Base-by-base conservation (phyloP, 1,140 invertebrate species). In the Meteorus sp. region DNA sequence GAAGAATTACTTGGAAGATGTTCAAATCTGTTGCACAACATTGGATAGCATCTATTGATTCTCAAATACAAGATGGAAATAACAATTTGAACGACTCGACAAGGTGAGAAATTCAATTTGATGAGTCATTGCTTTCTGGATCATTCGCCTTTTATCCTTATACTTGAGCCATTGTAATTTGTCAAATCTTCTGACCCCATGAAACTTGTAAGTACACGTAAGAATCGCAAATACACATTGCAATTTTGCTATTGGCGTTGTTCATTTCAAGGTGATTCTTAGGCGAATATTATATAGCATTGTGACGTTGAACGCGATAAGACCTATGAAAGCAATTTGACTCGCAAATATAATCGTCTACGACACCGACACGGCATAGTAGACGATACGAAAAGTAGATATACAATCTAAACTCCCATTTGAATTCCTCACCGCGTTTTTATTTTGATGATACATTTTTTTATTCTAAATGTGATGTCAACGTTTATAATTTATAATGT, bases 11-110 rank as follows among this genome's bases (percentile, higher is more conserved):
- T 50, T 58, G 39, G 47, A 23, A 27, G 39, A 29, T 23, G 8
- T 62, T 62, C 15, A 41, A 50, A 44, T 37, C 58, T 44, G 55
- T 51, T n/a, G 25, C 56, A 6, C 41, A 19, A 15, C 50, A 17
- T 1, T 62, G 60, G 60, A 41, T 62, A 9, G 9, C 55, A 1
- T 37, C 45, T n/a, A 52, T 62, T n/a, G 23, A 53, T 9, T n/a
- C 20, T 7, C 15, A 51, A 9, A 25, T 29, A 3, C 53, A 63
- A 41, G 57, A 63, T 44, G 55, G 45, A 33, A 63, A 65, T 25
- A 65, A 65, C 23, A 65, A 65, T 20, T 31, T 60, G n/a, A 48
- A 19, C 15, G 41, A 53, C 11, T 23, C 50, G 39, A 27, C 23
- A 22, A 35, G 31, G 59, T 56, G 9, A 61, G 53, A 39, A 22